Evolutionary conservation across 2,113 vertebrate genomes (phyloP), one percentile per base, ranked within the genome.

Genomic region (Tychaedon coryphoeus): DNA sequence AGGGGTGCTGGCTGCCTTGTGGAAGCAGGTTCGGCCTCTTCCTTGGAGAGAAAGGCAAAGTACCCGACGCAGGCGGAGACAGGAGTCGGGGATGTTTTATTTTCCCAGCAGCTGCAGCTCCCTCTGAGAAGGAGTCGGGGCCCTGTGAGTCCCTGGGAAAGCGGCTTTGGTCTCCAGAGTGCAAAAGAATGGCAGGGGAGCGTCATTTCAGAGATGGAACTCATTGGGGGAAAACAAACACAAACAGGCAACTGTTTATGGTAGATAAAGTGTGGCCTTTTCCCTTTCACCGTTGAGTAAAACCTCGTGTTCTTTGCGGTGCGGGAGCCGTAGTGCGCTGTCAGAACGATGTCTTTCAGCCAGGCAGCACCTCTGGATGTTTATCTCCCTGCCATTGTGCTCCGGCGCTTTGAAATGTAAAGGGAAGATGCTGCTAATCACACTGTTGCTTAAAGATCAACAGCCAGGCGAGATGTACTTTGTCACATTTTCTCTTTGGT

Each of bases 401-500:
- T 93, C 74, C 58, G 3, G 51, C 10, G 70, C 92, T 96, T 97
- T 92, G 88, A 96, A 95, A 96, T 94, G 88, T 88, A 96, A 93
- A 92, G 82, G 48, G 50, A 77, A 81, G 64, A 82, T 25, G 65
- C 72, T 65, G 80, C 88, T 96, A 94, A 96, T 96, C 92, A 92
- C 83, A 42, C 93, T 85, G 83, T 90, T 96, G 88, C 95, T 93
- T 94, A 91, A 97, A 95, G 94, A 97, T 93, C 94, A 96, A 88
- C 94, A 95, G 96, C 86, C 86, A 58, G 73, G 71, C 50, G 73
- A 92, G 92, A 94, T 96, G 90, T 94, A 95, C 92, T 93, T 92
- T 92, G 92, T 95, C 93, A 95, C 76, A 26, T 90, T 94, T 76
- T 56, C 82, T 92, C 94, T 96, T 95, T 95, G 96, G 91, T 96